A percentile compares a stretch with the other conserved stretches of the same genome.
These are phyloP conservation scores for Poeciliopsis prolifica DNA, from an alignment of 2,113 vertebrate genomes.

Conservation along the genomic window DNA sequence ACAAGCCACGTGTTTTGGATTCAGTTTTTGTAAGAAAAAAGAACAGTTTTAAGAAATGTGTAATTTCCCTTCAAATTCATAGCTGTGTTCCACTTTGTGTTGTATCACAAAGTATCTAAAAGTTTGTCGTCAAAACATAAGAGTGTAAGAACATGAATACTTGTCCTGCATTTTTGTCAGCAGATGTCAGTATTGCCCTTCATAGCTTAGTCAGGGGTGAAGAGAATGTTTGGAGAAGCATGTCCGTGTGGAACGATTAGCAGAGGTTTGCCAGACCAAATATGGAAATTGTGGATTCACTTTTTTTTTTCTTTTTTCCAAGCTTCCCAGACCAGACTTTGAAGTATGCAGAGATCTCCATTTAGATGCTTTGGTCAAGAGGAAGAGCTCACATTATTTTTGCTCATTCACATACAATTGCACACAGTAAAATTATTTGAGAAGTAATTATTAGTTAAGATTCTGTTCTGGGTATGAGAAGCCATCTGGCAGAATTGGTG, in stretches of 20 bases:
- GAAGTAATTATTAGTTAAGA: background rate
- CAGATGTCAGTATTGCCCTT: constrained; percentile 72
- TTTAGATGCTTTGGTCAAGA: constrained; percentile 33
- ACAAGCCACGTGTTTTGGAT: no score
- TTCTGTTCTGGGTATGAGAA: background rate
- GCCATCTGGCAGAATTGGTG: background rate
- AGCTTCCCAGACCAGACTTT: constrained; percentile 50
- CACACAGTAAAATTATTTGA: background rate
- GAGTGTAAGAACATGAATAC: background rate
- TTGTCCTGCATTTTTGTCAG: constrained; percentile 70
- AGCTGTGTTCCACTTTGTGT: no score
- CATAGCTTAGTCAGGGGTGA: constrained; percentile 17
- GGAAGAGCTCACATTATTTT: constrained; percentile 18
- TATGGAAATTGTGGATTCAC: constrained; percentile 72
- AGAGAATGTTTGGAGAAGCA: constrained; percentile 37
- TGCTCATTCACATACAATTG: background rate
- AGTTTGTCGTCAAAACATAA: background rate
- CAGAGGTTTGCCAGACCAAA: constrained; percentile 69
- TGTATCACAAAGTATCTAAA: background rate
- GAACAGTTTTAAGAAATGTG: background rate
- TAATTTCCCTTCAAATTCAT: background rate
- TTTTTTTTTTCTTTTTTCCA: constrained; percentile 19
- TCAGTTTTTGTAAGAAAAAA: background rate
- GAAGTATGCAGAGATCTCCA: constrained; percentile 57
- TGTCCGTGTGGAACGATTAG: constrained; percentile 5